Percentiles rank a stretch among this genome's conserved stretches.
Evolutionary conservation across 2,888 invertebrate genomes (phyloP).

Genomic region (Phania funesta): DNA sequence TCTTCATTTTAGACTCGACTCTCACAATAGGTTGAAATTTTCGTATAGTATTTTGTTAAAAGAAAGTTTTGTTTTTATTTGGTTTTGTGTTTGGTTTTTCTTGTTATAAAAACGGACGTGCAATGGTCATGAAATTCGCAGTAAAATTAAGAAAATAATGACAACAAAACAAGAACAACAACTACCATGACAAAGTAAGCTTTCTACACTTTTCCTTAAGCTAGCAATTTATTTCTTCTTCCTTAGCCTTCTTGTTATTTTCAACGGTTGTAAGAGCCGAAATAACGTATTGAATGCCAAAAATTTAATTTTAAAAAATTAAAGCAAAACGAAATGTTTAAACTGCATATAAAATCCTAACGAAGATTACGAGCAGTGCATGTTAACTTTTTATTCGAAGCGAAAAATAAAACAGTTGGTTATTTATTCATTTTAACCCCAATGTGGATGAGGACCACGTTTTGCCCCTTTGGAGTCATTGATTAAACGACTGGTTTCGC

Average conservation of each 20-base stretch:
- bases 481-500: no score
- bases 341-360: constrained; percentile 6
- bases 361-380: background rate
- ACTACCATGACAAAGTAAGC: constrained; percentile 46
- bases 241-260: constrained; percentile 11
- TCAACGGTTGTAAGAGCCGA: constrained; percentile 4
- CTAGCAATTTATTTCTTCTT: constrained; percentile 23
- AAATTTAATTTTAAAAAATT: constrained; percentile 11
- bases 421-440: no score
- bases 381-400: constrained; percentile 17
- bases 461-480: no score
- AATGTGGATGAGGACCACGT: no score
- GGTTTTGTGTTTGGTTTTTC: constrained; percentile 18
- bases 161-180: constrained; percentile 26
- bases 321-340: constrained; percentile 7
- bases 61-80: constrained; percentile 26
- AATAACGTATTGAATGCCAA: constrained; percentile 40
- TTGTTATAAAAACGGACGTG: constrained; percentile 55
- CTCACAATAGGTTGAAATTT: constrained; percentile 1
- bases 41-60: background rate
- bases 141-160: constrained; percentile 54
- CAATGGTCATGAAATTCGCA: constrained; percentile 64
- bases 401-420: no score
- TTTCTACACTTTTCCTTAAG: constrained; percentile 52
- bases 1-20: background rate